Conservation (phyloP, 2,797 vertebrate genomes). For the Phataginus tricuspis region DNA sequence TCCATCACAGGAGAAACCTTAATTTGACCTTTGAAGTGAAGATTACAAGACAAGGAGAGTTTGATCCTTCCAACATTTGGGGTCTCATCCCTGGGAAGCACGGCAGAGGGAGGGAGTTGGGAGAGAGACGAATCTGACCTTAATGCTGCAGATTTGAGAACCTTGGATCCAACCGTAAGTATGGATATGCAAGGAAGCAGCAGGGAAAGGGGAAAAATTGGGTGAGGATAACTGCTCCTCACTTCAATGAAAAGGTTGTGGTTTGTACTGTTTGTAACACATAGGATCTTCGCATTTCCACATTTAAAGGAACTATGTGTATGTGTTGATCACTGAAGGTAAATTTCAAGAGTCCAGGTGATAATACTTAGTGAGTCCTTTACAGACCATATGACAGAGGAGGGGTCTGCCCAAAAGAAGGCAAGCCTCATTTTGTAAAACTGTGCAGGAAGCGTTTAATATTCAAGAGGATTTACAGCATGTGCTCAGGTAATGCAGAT, state of each 20-base stretch:
- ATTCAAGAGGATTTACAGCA: conserved; percentile 14
- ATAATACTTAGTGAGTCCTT: background rate
- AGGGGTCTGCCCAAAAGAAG: background rate
- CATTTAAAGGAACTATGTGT: conserved; percentile 1
- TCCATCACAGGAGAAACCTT: background rate
- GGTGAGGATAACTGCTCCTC: background rate
- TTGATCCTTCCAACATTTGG: conserved; percentile 7
- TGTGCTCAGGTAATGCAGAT: background rate
- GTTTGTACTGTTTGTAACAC: background rate
- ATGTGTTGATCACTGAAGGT: background rate
- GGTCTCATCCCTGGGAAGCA: background rate
- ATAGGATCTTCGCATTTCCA: background rate
- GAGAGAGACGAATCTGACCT: background rate
- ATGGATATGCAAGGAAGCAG: background rate
- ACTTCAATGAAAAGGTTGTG: background rate
- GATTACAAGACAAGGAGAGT: background rate
- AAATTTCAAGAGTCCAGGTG: background rate
- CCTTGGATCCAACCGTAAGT: background rate
- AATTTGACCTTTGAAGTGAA: conserved; percentile 7
- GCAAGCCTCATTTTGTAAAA: background rate
- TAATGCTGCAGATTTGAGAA: background rate
- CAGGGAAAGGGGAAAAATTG: background rate
- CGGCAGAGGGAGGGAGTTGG: too few relatives aligned
- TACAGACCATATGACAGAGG: background rate
- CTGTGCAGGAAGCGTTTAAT: background rate